Evolutionary conservation across 2,113 vertebrate species (phyloP).

Genomic region (Gasterosteus aculeatus): DNA sequence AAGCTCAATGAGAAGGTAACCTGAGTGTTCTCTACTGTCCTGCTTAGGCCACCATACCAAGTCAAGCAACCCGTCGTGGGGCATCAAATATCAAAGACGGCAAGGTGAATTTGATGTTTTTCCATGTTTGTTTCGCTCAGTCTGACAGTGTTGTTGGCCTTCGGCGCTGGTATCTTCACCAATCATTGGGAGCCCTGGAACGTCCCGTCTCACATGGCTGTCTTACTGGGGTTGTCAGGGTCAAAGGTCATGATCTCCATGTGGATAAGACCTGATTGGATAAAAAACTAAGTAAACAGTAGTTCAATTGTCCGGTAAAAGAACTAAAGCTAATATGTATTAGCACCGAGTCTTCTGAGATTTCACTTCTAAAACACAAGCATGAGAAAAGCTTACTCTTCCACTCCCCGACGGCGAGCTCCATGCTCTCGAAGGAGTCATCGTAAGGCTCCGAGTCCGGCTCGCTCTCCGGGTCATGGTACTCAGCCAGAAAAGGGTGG

Average conservation of each 20-base stretch:
- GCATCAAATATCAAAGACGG: background rate
- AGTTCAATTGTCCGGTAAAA: background rate
- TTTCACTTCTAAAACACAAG: background rate
- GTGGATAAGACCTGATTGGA: conserved; percentile 81
- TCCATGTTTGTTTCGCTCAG: background rate
- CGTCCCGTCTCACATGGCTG: conserved; percentile 69
- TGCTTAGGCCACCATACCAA: conserved; percentile 2
- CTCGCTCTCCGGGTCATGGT: conserved; percentile 80
- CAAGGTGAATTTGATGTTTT: background rate
- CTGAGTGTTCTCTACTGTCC: background rate
- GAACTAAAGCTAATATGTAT: background rate
- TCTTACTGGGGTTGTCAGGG: conserved; percentile 77
- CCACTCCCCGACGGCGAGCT: conserved; percentile 82
- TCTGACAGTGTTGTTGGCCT: conserved; percentile 10
- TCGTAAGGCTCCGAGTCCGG: conserved; percentile 79
- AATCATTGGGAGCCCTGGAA: background rate
- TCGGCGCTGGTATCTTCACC: background rate
- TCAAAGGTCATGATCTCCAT: conserved; percentile 87
- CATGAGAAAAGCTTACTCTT: conserved; percentile 76
- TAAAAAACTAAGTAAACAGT: background rate
- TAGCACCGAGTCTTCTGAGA: background rate
- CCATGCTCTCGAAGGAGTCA: conserved; percentile 84
- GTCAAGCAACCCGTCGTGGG: background rate
- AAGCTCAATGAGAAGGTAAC: background rate
- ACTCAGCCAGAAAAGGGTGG: conserved; percentile 81